Base-by-base conservation (phyloP, 2,888 invertebrate species). In the Uloborus plumipes region DNA sequence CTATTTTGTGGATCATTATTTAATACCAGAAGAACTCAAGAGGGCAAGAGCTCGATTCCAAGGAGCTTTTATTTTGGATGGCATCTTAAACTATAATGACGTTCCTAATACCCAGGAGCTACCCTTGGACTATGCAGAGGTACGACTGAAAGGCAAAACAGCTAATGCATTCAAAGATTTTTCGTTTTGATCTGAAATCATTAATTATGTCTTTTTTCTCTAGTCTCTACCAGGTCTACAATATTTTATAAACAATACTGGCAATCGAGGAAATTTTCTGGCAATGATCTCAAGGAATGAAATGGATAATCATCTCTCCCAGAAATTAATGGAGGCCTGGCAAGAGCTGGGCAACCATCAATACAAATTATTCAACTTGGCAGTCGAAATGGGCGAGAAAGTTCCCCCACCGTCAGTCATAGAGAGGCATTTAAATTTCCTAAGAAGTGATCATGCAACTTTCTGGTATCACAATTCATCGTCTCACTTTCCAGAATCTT, bases 31-130 rank as follows among this genome's bases (percentile, higher is more conserved):
- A 18, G 85, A 86, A 47, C 55, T 88, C 87, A 79, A 87, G 88
- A 26, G 86, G 87, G 86, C 89, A 87, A 85, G 88, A 88, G 73
- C 87, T 88, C 22, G 87, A 87, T 77, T 88, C 15, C 85, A 87
- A 82, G 89, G 88, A 22, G 89, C 88, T 7, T 88, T 88, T 72
- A 87, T 89, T 31, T 85, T 88, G 84, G 89, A 89, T 84, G 88
- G 88, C 39, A 86, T 89, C 14, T 86, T 88, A 85, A 87, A 88
- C 71, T 89, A 87, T 73, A 88, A 89, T 78, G 86, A 86, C 14
- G 85, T 86, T n/a, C 86, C 86, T 9, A 85, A 85, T 7, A 86
- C 87, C 2, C 89, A 89, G 85, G 87, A 87, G 3, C 86, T 87
- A 49, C 87, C 87, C 0, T 81, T 85, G 3, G 88, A 88, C 61